phyloP scores from a whole-genome alignment of 2,888 invertebrate species.

The Frankliniella fusca region DNA sequence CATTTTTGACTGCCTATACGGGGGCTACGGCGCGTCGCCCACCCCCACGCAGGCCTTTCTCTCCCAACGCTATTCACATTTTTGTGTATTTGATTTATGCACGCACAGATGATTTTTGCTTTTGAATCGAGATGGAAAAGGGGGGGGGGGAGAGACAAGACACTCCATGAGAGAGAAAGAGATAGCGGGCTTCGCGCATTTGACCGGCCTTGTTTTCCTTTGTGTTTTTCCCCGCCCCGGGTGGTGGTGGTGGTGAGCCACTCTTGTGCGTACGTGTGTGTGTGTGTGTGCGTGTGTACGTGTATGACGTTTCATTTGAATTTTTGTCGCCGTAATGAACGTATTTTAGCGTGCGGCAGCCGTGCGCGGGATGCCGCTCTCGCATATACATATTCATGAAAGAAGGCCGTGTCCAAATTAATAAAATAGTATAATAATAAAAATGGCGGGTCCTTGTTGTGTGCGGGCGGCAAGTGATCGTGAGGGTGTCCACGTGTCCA shows the following conservation, averaged over 20 bases:
- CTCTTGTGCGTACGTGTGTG: neutral
- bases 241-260: neutral
- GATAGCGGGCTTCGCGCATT: neutral
- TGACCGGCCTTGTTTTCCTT: constrained; percentile 7
- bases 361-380: neutral
- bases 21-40: no score
- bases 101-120: constrained; percentile 3
- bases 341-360: neutral
- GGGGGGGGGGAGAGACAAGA: neutral
- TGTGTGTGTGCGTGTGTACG: neutral
- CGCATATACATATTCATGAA: constrained; percentile 16
- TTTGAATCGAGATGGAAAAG: constrained; percentile 2
- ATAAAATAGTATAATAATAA: constrained; percentile 9
- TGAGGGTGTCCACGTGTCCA: neutral
- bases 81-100: constrained; percentile 18
- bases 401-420: constrained; percentile 13
- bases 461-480: no score
- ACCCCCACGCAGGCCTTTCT: neutral
- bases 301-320: constrained; percentile 17
- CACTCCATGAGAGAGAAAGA: neutral
- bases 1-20: no score
- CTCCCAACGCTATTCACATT: neutral
- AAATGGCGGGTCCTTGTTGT: neutral
- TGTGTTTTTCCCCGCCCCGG: neutral
- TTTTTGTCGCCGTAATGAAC: constrained; percentile 18